A percentile compares a stretch with the other conserved stretches of the same genome.
Evolutionary conservation across 1,140 invertebrate species (phyloP).

Genomic region (Drusus annulatus): DNA sequence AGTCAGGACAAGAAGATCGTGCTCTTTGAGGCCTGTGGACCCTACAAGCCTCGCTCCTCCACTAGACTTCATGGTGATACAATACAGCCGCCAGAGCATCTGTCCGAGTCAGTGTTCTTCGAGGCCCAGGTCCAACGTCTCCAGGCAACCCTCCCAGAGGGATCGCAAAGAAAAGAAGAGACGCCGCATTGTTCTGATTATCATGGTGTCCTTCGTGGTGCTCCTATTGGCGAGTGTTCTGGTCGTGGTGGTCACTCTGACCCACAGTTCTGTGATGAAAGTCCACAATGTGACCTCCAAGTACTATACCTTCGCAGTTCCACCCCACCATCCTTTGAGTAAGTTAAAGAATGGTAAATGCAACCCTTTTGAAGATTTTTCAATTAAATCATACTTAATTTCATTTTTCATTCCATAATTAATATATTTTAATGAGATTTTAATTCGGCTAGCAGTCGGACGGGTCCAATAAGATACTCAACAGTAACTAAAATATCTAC

Average conservation of each 20-base stretch:
- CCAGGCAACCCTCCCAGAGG: slow-evolving; percentile 50
- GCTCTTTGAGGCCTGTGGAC: slow-evolving; percentile 41
- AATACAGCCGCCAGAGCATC: slow-evolving; percentile 10
- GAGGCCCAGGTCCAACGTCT: slow-evolving; percentile 55
- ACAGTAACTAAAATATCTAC: too few species aligned
- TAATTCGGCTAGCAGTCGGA: too few species aligned
- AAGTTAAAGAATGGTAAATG: slow-evolving; percentile 57
- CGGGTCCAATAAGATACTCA: too few species aligned
- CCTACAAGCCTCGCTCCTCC: slow-evolving; percentile 17
- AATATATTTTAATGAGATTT: too few species aligned
- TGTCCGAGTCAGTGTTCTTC: slow-evolving; percentile 65
- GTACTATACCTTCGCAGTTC: slow-evolving; percentile 76
- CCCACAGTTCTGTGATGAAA: slow-evolving; percentile 75
- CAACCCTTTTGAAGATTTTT: too few species aligned
- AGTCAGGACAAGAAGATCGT: slow-evolving; percentile 62
- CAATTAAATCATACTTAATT: too few species aligned
- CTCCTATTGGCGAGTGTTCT: slow-evolving; percentile 78
- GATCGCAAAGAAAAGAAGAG: slow-evolving; percentile 72
- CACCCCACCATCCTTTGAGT: slow-evolving; percentile 72
- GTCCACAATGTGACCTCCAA: slow-evolving; percentile 74
- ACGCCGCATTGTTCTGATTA: slow-evolving; percentile 76
- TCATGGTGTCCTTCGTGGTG: slow-evolving; percentile 79
- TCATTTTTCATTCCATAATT: too few species aligned
- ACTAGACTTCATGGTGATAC: slow-evolving; percentile 25
- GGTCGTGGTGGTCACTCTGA: slow-evolving; percentile 81